Evolutionary conservation across 2,797 vertebrate genomes (phyloP).

Genomic region (Mastacembelus armatus): DNA sequence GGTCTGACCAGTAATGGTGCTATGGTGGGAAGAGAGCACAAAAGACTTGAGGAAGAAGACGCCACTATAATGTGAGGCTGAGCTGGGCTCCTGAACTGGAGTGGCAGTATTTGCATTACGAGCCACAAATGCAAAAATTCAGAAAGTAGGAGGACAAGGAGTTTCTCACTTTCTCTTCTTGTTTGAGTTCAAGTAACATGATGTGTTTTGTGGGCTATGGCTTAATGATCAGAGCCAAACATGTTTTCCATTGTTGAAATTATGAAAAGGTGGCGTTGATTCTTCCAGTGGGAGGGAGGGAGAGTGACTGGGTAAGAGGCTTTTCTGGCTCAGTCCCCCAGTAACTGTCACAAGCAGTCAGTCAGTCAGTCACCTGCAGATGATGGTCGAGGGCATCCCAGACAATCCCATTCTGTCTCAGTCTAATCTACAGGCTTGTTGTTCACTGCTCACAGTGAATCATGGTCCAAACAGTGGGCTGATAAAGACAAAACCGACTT

Average conservation of each 20-base stretch:
- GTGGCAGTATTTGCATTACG: too few species aligned
- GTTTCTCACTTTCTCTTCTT: too few species aligned
- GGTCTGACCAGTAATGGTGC: too few species aligned
- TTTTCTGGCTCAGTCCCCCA: constrained; percentile 83
- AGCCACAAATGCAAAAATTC: too few species aligned
- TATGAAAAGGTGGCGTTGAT: constrained; percentile 12
- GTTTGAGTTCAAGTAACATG: not conserved
- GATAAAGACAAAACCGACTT: not conserved
- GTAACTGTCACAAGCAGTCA: constrained; percentile 87
- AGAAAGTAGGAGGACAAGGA: too few species aligned
- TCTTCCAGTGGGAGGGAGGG: constrained; percentile 26
- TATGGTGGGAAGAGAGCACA: too few species aligned
- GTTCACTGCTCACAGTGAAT: not conserved
- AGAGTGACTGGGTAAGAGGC: constrained; percentile 78
- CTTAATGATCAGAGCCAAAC: not conserved
- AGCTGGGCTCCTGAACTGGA: too few species aligned
- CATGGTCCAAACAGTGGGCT: not conserved
- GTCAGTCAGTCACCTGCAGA: constrained; percentile 86
- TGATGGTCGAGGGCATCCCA: constrained; percentile 74
- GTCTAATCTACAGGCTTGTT: constrained; percentile 14
- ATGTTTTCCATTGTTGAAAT: constrained; percentile 2
- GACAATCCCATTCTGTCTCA: constrained; percentile 50
- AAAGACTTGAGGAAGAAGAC: too few species aligned
- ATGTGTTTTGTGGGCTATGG: not conserved
- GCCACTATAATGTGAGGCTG: too few species aligned